Evolutionary conservation across 2,797 vertebrate genomes (phyloP).

Genomic region (Poeciliopsis presidionis): DNA sequence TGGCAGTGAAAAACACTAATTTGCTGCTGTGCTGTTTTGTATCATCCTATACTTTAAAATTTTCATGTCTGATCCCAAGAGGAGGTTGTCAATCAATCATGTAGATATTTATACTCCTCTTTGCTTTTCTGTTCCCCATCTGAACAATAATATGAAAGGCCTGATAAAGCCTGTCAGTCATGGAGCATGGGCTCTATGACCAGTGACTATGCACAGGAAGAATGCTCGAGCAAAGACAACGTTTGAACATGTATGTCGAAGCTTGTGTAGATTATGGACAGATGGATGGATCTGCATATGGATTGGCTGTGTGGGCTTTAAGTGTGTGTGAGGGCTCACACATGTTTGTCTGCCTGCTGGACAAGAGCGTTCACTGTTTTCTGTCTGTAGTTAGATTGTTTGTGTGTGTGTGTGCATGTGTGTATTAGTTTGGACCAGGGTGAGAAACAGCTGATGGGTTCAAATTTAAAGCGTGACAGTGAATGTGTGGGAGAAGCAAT

Average conservation of each 20-base stretch:
- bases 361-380: constrained; percentile 28
- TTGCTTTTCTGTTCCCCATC: neutral
- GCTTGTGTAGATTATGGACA: constrained; percentile 21
- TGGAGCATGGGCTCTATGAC: constrained; percentile 7
- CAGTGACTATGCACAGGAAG: constrained; percentile 3
- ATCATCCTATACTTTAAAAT: neutral
- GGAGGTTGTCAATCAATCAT: constrained; percentile 40
- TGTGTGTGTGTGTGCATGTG: constrained; percentile 25
- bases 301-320: constrained; percentile 42
- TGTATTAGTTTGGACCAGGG: constrained; percentile 34
- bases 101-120: constrained; percentile 54
- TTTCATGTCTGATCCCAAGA: constrained; percentile 24
- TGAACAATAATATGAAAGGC: constrained; percentile 19
- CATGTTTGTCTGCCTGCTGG: constrained; percentile 22
- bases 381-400: constrained; percentile 9
- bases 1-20: constrained; percentile 5
- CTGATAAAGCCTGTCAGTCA: constrained; percentile 1
- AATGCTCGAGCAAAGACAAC: constrained; percentile 7
- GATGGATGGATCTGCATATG: constrained; percentile 36
- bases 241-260: constrained; percentile 4
- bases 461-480: constrained; percentile 58
- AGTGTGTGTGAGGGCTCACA: constrained; percentile 33
- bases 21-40: neutral
- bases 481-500: constrained; percentile 60
- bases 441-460: constrained; percentile 66